Evolutionary conservation across 2,797 vertebrate genomes (phyloP), one percentile per base, ranked within the genome.

Genomic region (Gorsachius magnificus): DNA sequence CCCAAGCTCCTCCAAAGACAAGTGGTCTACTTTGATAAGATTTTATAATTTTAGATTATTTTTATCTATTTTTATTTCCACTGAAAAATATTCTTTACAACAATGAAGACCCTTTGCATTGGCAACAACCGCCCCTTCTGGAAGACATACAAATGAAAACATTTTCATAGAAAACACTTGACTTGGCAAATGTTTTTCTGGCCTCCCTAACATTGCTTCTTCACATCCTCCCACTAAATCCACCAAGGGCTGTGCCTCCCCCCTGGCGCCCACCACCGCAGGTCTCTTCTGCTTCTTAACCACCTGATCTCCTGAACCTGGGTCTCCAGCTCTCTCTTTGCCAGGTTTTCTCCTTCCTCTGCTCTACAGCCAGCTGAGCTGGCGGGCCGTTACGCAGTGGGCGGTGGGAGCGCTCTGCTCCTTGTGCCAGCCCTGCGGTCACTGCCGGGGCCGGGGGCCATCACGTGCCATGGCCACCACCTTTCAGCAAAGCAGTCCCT

Each of bases 201-300:
- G 56, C 31, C 48, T 70, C 45, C 31, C 46, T 13, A 10, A 15
- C 3, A 7, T 24, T 72, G 29, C 16, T 80, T 51, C 51, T 54
- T 26, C 51, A 35, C 33, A 10, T 7, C 46, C 89, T 16, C 71
- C 85, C 4, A 35, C 13, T 17, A 50, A 77, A 69, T 26, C 29
- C 43, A 48, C 1, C 12, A 4, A 8, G 54, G 45, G 22, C 5
- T 16, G 5, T 18, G 48, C 31, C 11, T 66, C 36, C 58, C 51
- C n/a, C 38, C 50, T 56, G 41, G 36, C 6, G 1, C 63, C 53
- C 31, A 33, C 5, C 0, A 0, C 25, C 8, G 31, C n/a, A 60
- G 3, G 15, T 33, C 22, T 53, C 64, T 68, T 60, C 71, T 65
- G 19, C 54, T 56, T 48, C 48, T 28, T 5, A 33, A 33, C 48